These are phyloP conservation scores for Sminthurides aquaticus DNA, from an alignment of 2,888 invertebrate genomes.

Conservation along the genomic window DNA sequence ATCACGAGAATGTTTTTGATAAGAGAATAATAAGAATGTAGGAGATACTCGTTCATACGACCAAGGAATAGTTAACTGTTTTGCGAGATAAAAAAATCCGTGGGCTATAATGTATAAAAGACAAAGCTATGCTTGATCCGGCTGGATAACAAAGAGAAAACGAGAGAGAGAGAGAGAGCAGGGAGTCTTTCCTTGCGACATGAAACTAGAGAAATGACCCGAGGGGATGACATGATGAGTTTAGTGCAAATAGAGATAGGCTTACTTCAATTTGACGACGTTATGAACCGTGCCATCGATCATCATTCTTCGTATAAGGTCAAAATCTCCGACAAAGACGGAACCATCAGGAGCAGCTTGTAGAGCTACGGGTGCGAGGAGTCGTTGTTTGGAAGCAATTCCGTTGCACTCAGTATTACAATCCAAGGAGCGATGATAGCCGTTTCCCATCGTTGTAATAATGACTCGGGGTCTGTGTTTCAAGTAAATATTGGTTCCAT, in stretches of 20 bases:
- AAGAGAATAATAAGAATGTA: not conserved
- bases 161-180: no score
- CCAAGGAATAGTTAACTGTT: no score
- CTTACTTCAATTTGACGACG: conserved; percentile 73
- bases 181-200: no score
- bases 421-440: conserved; percentile 77
- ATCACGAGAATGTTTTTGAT: not conserved
- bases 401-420: conserved; percentile 73
- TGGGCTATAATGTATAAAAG: no score
- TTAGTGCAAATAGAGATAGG: conserved; percentile 39
- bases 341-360: conserved; percentile 88
- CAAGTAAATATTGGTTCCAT: conserved; percentile 89
- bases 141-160: no score
- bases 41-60: no score
- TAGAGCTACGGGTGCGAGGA: conserved; percentile 86
- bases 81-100: no score
- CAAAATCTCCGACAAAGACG: conserved; percentile 91
- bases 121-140: no score
- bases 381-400: conserved; percentile 66
- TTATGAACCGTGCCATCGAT: conserved; percentile 76
- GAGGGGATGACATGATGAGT: not conserved
- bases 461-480: conserved; percentile 87
- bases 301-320: conserved; percentile 77
- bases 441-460: conserved; percentile 83
- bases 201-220: no score